phyloP scores from a whole-genome alignment of 2,797 vertebrate genomes.

The Microcaecilia unicolor region DNA sequence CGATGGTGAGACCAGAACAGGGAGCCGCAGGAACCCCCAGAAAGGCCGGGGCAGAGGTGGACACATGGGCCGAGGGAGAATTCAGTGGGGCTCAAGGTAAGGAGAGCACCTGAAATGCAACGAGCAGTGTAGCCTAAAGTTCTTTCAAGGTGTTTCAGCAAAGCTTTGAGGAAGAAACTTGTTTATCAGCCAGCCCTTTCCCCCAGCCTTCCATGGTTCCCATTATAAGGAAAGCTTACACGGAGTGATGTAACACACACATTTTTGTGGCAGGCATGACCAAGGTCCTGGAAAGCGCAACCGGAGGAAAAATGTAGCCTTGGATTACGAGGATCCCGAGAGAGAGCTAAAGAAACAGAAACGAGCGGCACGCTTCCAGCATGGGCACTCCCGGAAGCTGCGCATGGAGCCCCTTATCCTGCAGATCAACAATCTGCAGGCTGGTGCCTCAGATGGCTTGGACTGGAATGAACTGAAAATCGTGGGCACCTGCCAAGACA shows the following conservation, averaged over 20 bases:
- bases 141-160: too few relatives aligned
- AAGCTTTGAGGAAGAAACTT: too few relatives aligned
- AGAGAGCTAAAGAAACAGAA: conserved; percentile 87
- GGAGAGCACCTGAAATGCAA: background rate
- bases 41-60: conserved; percentile 77
- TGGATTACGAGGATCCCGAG: conserved; percentile 83
- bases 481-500: conserved; percentile 79
- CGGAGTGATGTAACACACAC: too few relatives aligned
- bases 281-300: conserved; percentile 50
- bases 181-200: too few relatives aligned
- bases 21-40: conserved; percentile 62
- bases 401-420: conserved; percentile 80
- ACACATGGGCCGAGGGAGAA: conserved; percentile 71
- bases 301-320: conserved; percentile 67
- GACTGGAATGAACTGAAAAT: conserved; percentile 91
- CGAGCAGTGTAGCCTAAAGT: background rate
- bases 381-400: conserved; percentile 56
- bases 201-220: too few relatives aligned
- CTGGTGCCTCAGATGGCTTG: conserved; percentile 53
- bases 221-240: too few relatives aligned
- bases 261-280: conserved; percentile 49
- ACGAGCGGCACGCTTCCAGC: conserved; percentile 81
- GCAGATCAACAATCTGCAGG: conserved; percentile 56
- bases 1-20: conserved; percentile 62
- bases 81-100: conserved; percentile 51